A percentile compares a stretch with the other conserved stretches of the same genome.
These are phyloP conservation scores for Elachura formosa DNA, from an alignment of 2,113 vertebrate genomes.

Conservation along the genomic window DNA sequence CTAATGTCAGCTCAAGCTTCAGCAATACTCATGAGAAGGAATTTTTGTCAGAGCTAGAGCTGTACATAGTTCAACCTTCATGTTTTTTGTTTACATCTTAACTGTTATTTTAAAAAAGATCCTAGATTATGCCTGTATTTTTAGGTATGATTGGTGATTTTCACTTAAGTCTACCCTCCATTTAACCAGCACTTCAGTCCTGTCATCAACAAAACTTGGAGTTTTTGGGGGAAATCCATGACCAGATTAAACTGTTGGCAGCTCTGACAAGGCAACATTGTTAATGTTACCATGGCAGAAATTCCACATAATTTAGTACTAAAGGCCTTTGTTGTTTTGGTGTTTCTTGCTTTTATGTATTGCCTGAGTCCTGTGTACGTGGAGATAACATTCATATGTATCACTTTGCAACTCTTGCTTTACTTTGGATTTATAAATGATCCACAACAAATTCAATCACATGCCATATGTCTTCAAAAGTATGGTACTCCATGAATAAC, in stretches of 20 bases:
- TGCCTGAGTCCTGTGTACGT: background rate
- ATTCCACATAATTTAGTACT: background rate
- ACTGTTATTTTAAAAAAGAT: background rate
- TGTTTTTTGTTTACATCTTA: background rate
- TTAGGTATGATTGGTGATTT: background rate
- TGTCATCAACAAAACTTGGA: background rate
- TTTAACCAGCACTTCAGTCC: background rate
- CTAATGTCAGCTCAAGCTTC: background rate
- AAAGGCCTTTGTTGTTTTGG: background rate
- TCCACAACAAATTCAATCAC: conserved; percentile 43
- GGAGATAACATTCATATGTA: background rate
- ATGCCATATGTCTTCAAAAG: conserved; percentile 20
- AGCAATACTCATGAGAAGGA: background rate
- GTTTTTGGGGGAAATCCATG: background rate
- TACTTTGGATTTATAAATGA: conserved; percentile 61
- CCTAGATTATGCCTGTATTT: background rate
- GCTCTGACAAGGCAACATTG: background rate
- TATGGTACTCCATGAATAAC: conserved; percentile 19
- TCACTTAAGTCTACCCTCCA: background rate
- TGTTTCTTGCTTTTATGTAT: background rate
- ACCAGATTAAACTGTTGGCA: background rate
- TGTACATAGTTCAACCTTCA: background rate
- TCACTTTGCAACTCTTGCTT: conserved; percentile 21
- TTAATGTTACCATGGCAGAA: background rate
- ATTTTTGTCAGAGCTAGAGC: background rate